A percentile compares a stretch with the other conserved stretches of the same genome.
These are phyloP conservation scores for Macrobrachium rosenbergii DNA, from an alignment of 1,140 invertebrate species.

Conservation along the genomic window DNA sequence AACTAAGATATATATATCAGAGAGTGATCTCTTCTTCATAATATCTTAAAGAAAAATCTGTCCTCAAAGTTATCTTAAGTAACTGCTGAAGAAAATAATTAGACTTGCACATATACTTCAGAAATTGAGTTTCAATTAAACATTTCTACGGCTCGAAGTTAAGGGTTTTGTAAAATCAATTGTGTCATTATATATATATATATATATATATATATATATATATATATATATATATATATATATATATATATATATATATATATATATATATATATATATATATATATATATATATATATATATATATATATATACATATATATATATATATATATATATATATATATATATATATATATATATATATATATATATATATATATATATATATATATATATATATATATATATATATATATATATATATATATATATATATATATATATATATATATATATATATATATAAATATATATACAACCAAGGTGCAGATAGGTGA, in stretches of 20 bases:
- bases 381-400: conserved; percentile 11
- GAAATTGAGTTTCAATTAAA: too few species aligned
- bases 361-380: conserved; percentile 11
- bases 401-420: neutral
- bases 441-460: conserved; percentile 11
- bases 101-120: too few species aligned
- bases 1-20: too few species aligned
- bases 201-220: too few species aligned
- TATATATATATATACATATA: neutral
- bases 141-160: too few species aligned
- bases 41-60: too few species aligned
- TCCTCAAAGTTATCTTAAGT: too few species aligned
- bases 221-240: conserved; percentile 1
- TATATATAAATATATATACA: neutral
- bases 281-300: conserved; percentile 5
- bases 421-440: conserved; percentile 11
- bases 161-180: too few species aligned
- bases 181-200: too few species aligned
- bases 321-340: neutral
- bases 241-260: conserved; percentile 11
- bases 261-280: conserved; percentile 11
- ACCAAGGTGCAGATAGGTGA: too few species aligned
- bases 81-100: too few species aligned
- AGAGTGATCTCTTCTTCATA: too few species aligned
- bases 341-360: conserved; percentile 11